A percentile compares a stretch with the other conserved stretches of the same genome.
Evolutionary conservation across 2,888 invertebrate genomes (phyloP).

Genomic region (Marronus borbonicus): DNA sequence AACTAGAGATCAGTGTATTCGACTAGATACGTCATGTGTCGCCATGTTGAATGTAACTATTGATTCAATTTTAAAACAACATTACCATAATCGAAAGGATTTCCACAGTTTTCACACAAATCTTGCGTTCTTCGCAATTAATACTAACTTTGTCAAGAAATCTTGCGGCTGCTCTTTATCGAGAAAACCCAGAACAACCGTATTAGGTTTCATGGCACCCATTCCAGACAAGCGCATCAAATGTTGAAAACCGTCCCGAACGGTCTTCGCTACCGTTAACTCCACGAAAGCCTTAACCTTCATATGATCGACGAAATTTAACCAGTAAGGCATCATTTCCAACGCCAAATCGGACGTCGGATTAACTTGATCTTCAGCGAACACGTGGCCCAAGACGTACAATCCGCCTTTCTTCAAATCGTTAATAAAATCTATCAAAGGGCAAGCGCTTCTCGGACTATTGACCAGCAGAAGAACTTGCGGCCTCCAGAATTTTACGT

Average conservation of each 20-base stretch:
- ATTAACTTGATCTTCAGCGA: constrained; percentile 75
- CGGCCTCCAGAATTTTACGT: constrained; percentile 99
- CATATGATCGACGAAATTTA: constrained; percentile 94
- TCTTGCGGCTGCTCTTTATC: constrained; percentile 84
- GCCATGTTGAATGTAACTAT: too few species aligned
- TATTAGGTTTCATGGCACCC: constrained; percentile 99
- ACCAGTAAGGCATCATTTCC: constrained; percentile 90
- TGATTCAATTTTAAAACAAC: too few species aligned
- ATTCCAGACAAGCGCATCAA: constrained; percentile 92
- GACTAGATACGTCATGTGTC: too few species aligned
- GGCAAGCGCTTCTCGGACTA: constrained; percentile 91
- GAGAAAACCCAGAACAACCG: constrained; percentile 94
- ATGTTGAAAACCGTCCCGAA: constrained; percentile 94
- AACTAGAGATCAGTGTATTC: too few species aligned
- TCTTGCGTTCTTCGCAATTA: constrained; percentile 43
- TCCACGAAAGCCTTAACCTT: constrained; percentile 98
- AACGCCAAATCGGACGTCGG: constrained; percentile 79
- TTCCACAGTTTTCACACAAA: too few species aligned
- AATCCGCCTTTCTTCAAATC: constrained; percentile 96
- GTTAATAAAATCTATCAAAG: constrained; percentile 97
- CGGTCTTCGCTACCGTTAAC: constrained; percentile 87
- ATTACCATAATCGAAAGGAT: too few species aligned
- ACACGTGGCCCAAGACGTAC: constrained; percentile 90
- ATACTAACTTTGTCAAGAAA: constrained; percentile 81
- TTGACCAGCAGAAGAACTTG: constrained; percentile 95